A percentile compares a stretch with the other conserved stretches of the same genome.
These are phyloP conservation scores for Tetragnatha versicolor DNA, from an alignment of 1,140 invertebrate species.

Conservation along the genomic window DNA sequence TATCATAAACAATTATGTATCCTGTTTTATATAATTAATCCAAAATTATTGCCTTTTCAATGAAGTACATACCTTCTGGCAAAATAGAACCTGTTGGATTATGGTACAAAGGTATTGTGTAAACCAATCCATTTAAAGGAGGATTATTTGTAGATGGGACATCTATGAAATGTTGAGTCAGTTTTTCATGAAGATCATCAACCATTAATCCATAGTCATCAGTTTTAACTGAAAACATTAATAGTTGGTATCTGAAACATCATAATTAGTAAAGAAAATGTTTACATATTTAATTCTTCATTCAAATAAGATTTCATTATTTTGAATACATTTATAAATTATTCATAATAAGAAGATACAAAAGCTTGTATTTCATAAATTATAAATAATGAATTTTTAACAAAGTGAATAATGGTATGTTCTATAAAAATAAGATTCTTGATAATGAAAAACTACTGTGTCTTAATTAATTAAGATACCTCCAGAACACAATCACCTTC, in stretches of 20 bases:
- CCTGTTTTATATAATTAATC: neutral
- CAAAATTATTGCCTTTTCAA: no score
- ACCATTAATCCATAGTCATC: constrained; percentile 69
- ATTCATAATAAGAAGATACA: no score
- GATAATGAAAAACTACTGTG: no score
- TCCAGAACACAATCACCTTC: no score
- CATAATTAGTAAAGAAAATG: constrained; percentile 21
- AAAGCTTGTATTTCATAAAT: no score
- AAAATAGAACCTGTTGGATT: constrained; percentile 71
- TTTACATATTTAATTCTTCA: no score
- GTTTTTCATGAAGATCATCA: constrained; percentile 65
- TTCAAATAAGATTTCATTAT: no score
- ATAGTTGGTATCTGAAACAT: constrained; percentile 49
- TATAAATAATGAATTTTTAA: no score
- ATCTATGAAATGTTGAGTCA: constrained; percentile 59
- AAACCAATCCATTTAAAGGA: constrained; percentile 71
- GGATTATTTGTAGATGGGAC: constrained; percentile 60
- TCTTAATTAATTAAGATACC: no score
- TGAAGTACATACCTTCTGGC: constrained; percentile 58
- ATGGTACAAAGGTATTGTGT: constrained; percentile 72
- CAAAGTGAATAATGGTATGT: no score
- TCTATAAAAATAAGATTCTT: no score
- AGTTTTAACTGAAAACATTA: constrained; percentile 66
- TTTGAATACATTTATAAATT: no score
- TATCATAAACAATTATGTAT: neutral